Evolutionary conservation across 2,113 vertebrate genomes (phyloP).

Genomic region (Telmatochromis brachygnathus): DNA sequence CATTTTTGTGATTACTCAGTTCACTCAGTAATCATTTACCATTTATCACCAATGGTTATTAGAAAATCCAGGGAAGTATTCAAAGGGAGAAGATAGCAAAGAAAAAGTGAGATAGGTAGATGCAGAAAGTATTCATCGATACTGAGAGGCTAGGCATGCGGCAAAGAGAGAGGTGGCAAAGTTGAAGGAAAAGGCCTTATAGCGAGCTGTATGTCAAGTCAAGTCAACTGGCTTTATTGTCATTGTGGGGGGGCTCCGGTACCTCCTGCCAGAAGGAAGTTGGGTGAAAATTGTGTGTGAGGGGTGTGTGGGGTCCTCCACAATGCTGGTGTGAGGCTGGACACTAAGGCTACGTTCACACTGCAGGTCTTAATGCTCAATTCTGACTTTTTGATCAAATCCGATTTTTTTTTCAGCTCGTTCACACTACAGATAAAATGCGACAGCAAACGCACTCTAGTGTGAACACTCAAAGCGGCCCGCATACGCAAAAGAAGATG

Average conservation of each 20-base stretch:
- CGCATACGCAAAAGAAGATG: accelerated
- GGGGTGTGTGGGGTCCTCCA: neutral
- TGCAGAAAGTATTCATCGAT: neutral
- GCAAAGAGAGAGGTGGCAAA: neutral
- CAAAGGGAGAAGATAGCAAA: neutral
- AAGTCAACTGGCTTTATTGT: neutral
- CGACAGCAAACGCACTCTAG: no score
- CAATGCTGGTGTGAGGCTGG: neutral
- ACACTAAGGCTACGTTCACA: neutral
- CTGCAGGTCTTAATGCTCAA: no score
- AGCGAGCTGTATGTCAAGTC: neutral
- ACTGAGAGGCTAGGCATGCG: neutral
- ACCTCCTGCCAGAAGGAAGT: neutral
- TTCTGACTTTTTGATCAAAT: no score
- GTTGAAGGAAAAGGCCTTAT: neutral
- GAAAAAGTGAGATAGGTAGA: neutral
- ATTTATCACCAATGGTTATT: neutral
- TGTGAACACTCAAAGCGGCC: no score
- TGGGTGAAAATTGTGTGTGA: neutral
- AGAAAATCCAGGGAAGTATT: neutral
- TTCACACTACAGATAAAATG: no score
- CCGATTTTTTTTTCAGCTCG: accelerated
- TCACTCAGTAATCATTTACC: neutral
- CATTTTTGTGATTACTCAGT: neutral
- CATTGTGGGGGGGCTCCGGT: neutral